These are phyloP conservation scores for Sebastes oblongus DNA, from an alignment of 2,797 vertebrate species.

Conservation along the genomic window DNA sequence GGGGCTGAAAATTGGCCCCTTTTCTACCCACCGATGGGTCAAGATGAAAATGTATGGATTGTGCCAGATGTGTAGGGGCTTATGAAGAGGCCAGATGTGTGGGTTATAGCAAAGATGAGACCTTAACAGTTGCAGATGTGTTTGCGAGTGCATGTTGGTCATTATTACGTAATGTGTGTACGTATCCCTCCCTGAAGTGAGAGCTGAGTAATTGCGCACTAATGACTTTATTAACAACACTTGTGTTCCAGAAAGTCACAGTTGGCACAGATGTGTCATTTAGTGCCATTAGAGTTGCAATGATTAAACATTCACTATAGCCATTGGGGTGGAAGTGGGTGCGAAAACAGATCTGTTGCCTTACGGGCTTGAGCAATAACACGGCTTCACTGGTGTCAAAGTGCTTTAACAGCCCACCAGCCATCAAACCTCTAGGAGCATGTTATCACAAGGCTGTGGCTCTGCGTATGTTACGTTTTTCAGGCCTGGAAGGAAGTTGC, in stretches of 20 bases:
- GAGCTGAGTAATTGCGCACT: slow-evolving; percentile 58
- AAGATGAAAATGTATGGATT: not conserved
- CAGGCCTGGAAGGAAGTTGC: slow-evolving; percentile 16
- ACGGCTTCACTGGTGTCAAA: slow-evolving; percentile 8
- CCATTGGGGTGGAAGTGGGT: slow-evolving; percentile 3
- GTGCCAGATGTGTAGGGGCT: not conserved
- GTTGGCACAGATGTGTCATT: slow-evolving; percentile 65
- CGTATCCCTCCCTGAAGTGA: slow-evolving; percentile 6
- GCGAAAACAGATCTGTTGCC: not conserved
- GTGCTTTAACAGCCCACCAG: slow-evolving; percentile 16
- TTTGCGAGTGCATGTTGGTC: not conserved
- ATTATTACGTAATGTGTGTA: slow-evolving; percentile 13
- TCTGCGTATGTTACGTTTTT: slow-evolving; percentile 6
- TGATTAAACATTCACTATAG: slow-evolving; percentile 59
- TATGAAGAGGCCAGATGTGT: not conserved
- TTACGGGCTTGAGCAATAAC: slow-evolving; percentile 15
- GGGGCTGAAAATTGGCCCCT: not conserved
- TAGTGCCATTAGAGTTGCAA: slow-evolving; percentile 54
- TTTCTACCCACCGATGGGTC: not conserved
- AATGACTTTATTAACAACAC: slow-evolving; percentile 70
- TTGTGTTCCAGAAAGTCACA: slow-evolving; percentile 67
- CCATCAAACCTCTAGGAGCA: slow-evolving; percentile 29
- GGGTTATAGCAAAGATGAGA: not conserved
- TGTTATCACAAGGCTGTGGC: slow-evolving; percentile 19
- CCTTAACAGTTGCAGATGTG: not conserved